Percentiles rank a stretch among this genome's conserved stretches.
These are phyloP conservation scores for Otus scops DNA, from an alignment of 2,797 vertebrate genomes.

Conservation along the genomic window DNA sequence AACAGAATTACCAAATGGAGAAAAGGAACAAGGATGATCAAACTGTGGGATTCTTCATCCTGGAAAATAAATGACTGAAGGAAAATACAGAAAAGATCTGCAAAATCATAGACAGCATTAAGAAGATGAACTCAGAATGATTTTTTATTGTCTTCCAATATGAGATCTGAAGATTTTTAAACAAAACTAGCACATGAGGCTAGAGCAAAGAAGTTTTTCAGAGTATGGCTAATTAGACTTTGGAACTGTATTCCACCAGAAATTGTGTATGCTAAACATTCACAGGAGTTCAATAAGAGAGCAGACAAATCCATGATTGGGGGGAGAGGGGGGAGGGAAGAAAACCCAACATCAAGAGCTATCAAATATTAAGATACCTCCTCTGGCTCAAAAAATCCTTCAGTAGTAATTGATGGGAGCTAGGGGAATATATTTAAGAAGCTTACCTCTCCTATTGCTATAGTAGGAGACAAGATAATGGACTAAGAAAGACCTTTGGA, in stretches of 20 bases:
- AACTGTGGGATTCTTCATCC: background rate
- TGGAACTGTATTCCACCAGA: background rate
- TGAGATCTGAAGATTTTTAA: background rate
- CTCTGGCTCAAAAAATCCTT: background rate
- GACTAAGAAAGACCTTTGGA: background rate
- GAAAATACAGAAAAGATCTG: background rate
- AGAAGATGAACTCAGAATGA: background rate
- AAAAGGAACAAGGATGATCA: background rate
- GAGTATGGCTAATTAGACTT: background rate
- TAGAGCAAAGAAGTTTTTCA: background rate
- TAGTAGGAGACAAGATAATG: background rate
- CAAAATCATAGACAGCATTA: background rate
- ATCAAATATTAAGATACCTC: conserved; percentile 5
- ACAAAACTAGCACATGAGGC: background rate
- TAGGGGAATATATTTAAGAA: background rate
- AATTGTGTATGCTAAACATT: background rate
- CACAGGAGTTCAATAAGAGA: background rate
- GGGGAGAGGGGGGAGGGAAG: background rate
- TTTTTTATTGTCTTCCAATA: background rate
- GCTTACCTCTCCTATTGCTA: background rate
- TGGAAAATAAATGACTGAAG: background rate
- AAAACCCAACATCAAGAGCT: background rate
- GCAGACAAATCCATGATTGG: background rate
- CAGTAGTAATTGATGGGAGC: background rate
- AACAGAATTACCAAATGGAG: background rate